Percentiles rank a stretch among this genome's conserved stretches.
phyloP scores from a whole-genome alignment of 2,888 invertebrate genomes.

The Tiliacea citrago region DNA sequence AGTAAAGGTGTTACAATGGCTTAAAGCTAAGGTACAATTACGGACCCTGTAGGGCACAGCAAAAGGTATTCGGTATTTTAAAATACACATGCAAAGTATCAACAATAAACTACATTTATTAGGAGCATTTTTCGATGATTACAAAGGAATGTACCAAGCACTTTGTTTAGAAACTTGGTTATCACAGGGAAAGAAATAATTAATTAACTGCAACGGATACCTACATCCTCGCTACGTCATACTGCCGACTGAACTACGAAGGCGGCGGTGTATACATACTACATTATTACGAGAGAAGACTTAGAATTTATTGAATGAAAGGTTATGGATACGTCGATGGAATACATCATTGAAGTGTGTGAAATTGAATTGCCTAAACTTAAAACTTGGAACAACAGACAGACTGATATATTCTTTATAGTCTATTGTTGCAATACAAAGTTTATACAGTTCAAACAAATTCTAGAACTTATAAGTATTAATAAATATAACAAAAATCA shows the following conservation, averaged over 20 bases:
- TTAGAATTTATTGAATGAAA: neutral
- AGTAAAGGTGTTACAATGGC: too few species aligned
- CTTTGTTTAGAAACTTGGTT: constrained; percentile 4
- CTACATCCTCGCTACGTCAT: neutral
- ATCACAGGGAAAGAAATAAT: neutral
- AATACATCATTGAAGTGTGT: neutral
- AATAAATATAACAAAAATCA: neutral
- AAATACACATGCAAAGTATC: too few species aligned
- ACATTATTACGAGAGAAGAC: neutral
- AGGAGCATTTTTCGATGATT: neutral
- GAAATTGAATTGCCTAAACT: neutral
- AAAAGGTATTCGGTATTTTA: too few species aligned
- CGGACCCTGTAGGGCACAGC: too few species aligned
- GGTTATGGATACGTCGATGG: neutral
- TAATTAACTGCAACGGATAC: neutral
- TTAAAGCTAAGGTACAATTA: too few species aligned
- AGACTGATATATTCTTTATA: neutral
- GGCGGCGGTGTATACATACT: constrained; percentile 3
- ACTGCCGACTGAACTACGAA: neutral
- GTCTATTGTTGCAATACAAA: too few species aligned
- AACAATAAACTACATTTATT: neutral
- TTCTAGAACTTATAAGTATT: too few species aligned
- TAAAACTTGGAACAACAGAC: neutral
- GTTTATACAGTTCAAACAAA: neutral
- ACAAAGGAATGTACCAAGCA: neutral